Evolutionary conservation across 1,140 invertebrate species (phyloP), one percentile per base, ranked within the genome.

Genomic region (Thaumatotibia leucotreta): DNA sequence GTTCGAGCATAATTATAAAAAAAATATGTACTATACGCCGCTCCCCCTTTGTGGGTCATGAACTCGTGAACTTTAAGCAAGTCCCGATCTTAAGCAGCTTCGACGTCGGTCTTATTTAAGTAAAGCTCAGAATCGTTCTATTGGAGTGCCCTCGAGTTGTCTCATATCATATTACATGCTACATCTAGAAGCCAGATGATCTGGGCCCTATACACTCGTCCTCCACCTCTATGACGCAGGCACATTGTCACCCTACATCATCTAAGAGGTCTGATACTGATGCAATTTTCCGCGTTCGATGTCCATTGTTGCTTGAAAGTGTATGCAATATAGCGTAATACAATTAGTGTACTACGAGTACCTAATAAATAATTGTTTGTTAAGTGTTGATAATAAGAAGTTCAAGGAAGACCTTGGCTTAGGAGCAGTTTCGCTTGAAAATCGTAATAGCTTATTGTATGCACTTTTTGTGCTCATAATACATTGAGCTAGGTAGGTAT

Each of bases 171-270:
- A 14, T 0, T 8, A 1, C 9, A 8, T 45, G 39, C 39, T 45
- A 8, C 17, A 45, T 45, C 39, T 45, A 5, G 8, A 9, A 45
- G 39, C 14, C 8, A n/a, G 8, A 17, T 6, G 14, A 45, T 45
- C 39, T 45, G 39, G 17, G 39, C 14, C 20, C 8, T 45, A 8
- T 20, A 45, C 11, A 62, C 49, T 61, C 76, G 86, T 83, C 86
- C 88, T 90, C 88, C 82, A 76, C 65, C 74, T 72, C 65, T 70
- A 81, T 85, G 85, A 86, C 77, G 77, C 79, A 77, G 77, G 75
- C 70, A 74, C 54, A 66, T 66, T 75, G 75, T 83, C 81, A 76
- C 79, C 77, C 70, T 70, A 75, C 70, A 65, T 54, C 52, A 63
- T 63, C 64, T 68, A 17, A 50, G 32, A 54, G 61, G 22, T 58